Percentiles rank a stretch among this genome's conserved stretches.
These are phyloP conservation scores for Resseliella maxima DNA, from an alignment of 2,888 invertebrate genomes.

Conservation along the genomic window DNA sequence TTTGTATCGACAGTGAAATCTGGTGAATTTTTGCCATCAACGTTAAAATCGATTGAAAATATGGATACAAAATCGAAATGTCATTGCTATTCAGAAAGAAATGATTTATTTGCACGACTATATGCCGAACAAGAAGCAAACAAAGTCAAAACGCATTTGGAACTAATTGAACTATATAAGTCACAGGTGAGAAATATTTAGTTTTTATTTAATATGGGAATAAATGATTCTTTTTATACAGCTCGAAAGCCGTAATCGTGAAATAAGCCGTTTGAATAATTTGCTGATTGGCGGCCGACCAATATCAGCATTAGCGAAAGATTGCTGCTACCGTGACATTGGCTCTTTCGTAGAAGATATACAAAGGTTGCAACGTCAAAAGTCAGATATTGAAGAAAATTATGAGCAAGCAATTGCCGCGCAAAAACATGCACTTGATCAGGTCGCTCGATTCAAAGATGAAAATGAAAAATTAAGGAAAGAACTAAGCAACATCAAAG, in stretches of 20 bases:
- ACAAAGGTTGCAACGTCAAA: conserved; percentile 72
- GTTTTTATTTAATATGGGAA: too few species aligned
- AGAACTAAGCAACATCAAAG: conserved; percentile 79
- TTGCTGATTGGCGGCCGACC: conserved; percentile 80
- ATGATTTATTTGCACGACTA: not conserved
- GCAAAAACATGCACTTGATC: conserved; percentile 84
- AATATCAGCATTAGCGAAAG: conserved; percentile 72
- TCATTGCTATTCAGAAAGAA: conserved; percentile 58
- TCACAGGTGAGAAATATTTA: conserved; percentile 47
- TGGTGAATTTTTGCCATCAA: conserved; percentile 62
- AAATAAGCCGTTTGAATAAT: conserved; percentile 76
- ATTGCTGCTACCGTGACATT: conserved; percentile 74
- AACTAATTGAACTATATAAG: conserved; percentile 56
- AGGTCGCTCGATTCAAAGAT: conserved; percentile 79
- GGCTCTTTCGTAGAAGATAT: conserved; percentile 71
- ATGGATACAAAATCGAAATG: conserved; percentile 64
- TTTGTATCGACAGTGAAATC: conserved; percentile 66
- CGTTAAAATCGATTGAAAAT: conserved; percentile 58
- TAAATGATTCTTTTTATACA: not conserved
- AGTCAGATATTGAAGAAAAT: conserved; percentile 65
- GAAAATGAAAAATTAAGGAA: conserved; percentile 77
- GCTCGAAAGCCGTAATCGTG: conserved; percentile 71
- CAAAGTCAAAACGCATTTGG: conserved; percentile 36
- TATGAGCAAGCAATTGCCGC: conserved; percentile 71
- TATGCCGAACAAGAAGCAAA: conserved; percentile 40